Base-by-base conservation (phyloP, 2,797 vertebrate genomes). In the Hirundo rustica region DNA sequence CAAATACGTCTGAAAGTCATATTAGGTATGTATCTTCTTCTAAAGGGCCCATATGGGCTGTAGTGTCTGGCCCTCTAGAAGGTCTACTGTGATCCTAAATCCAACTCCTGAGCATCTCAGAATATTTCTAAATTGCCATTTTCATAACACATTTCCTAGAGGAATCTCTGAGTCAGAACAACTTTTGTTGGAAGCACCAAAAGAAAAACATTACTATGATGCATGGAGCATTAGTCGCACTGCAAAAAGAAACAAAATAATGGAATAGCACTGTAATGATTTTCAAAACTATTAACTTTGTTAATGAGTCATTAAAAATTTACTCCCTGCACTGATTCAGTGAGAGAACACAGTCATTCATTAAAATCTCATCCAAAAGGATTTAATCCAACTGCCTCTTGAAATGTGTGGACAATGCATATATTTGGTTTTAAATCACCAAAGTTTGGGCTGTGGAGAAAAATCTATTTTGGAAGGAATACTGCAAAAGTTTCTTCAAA, bases 291-390 rank as follows among this genome's bases (percentile, higher is more conserved):
- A 91, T 95, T 94, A 96, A 88, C 72, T 95, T 97, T 87, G 68
- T 70, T 93, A 95, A 94, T 93, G 93, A 96, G 87, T 96, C 95
- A 89, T 96, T 97, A 96, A 95, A 96, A 96, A 93, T 97, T 95
- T 94, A 96, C 71, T 94, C 66, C 85, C 45, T 72, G 65, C 58
- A 91, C 88, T 74, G 73, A 81, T 88, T 91, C 90, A 83, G 54
- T 66, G 88, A 85, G 53, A 88, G 72, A 90, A 93, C 60, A 89
- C 17, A 70, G 73, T 26, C 81, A 93, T 96, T 96, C 76, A 79
- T 92, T 93, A 96, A 94, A 84, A 90, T 71, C 66, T 88, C 91
- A 74, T 97, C 79, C 74, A 70, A 81, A 94, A 65, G 48, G 13
- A 71, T 94, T 94, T 93, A 88, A 74, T 89, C 34, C 48, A 77